These are phyloP conservation scores for Tychaedon coryphoeus DNA, from an alignment of 2,113 vertebrate genomes.

Conservation along the genomic window DNA sequence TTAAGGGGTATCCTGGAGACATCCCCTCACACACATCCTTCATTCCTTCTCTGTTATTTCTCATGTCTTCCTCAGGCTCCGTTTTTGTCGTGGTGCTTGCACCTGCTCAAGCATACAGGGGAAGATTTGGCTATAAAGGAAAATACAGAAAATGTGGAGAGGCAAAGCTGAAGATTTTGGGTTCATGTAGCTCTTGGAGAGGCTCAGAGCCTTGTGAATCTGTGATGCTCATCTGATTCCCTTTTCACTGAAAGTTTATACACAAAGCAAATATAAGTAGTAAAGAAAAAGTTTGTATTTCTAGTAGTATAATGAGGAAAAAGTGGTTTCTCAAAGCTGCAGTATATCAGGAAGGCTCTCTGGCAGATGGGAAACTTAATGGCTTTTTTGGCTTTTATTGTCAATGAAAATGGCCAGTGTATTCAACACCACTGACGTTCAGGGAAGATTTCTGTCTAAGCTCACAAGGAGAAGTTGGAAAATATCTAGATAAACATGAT, in stretches of 20 bases:
- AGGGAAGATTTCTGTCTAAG: neutral
- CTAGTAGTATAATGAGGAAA: neutral
- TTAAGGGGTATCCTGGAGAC: neutral
- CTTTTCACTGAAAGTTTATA: neutral
- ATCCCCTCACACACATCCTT: neutral
- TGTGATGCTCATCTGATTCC: neutral
- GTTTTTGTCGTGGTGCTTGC: neutral
- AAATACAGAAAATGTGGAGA: neutral
- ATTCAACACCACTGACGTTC: neutral
- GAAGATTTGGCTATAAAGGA: neutral
- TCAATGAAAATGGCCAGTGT: neutral
- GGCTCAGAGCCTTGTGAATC: neutral
- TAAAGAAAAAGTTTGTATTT: neutral
- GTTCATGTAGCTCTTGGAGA: neutral
- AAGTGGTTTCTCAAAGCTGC: neutral
- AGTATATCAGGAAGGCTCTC: neutral
- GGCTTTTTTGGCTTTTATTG: neutral
- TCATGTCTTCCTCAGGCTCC: neutral
- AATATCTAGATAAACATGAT: neutral
- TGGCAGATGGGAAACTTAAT: neutral
- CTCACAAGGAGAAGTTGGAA: neutral
- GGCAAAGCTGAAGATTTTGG: neutral
- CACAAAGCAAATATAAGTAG: neutral
- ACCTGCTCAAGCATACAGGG: neutral
- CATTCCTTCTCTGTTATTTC: neutral